A percentile compares a stretch with the other conserved stretches of the same genome.
phyloP scores from a whole-genome alignment of 2,797 vertebrate species.

The Xenopus petersii region DNA sequence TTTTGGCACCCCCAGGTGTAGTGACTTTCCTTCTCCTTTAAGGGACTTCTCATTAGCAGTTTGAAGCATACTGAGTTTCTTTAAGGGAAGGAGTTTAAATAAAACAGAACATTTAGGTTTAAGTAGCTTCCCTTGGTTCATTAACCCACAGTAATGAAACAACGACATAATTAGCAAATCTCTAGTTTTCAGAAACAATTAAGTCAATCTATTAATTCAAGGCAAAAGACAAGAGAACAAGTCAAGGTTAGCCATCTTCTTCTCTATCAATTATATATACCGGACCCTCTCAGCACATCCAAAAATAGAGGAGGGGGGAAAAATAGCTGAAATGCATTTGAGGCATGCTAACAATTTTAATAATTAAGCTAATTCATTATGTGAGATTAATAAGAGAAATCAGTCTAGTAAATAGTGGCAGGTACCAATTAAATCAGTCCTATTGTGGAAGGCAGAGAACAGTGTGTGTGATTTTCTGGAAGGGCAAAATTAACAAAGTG shows the following conservation, averaged over 20 bases:
- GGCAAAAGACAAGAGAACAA: neutral
- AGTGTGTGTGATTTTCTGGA: conserved; percentile 6
- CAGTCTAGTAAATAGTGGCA: conserved; percentile 9
- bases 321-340: conserved; percentile 29
- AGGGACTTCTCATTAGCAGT: no score
- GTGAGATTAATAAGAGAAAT: conserved; percentile 24
- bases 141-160: neutral
- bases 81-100: neutral
- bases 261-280: conserved; percentile 28
- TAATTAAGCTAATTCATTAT: conserved; percentile 26
- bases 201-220: neutral
- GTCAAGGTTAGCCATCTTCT: neutral
- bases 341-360: conserved; percentile 22
- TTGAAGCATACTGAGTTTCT: no score
- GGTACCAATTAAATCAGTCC: conserved; percentile 20
- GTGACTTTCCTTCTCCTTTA: no score
- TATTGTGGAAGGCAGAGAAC: conserved; percentile 15
- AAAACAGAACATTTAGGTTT: neutral
- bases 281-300: neutral
- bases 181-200: neutral
- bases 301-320: neutral
- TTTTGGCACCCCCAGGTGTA: no score
- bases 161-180: neutral
- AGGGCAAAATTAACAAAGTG: neutral
- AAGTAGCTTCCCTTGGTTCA: neutral